Base-by-base conservation (phyloP, 2,113 vertebrate species). In the Suncus etruscus region DNA sequence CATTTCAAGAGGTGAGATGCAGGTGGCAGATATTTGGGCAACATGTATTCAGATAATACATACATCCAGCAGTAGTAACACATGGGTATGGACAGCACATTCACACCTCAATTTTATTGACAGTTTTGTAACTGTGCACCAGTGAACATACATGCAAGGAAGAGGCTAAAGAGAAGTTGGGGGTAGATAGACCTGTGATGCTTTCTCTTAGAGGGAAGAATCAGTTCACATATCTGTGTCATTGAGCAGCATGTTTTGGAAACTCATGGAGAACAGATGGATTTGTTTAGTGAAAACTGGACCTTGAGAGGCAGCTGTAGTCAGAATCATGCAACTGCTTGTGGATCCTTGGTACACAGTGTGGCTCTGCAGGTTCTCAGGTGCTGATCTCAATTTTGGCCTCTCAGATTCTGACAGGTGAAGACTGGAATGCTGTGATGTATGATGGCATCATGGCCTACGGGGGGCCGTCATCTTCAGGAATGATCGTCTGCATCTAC, bases 361-460 rank as follows among this genome's bases (percentile, higher is more conserved):
- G 61, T 2, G 77, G 58, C 54, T 1, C 11, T 24, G 81, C 69
- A 70, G 14, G 16, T 54, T 1, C 15, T 18, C 14, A 1, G 51
- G 24, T 82, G 39, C 94, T 74, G 87, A 95, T 6, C 31, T 27
- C 0, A 48, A 24, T 91, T 74, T 25, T 15, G 91, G 1, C 32
- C 95, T 95, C 93, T 95, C 79, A 99, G 99, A 99, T 99, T 93
- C 97, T 99, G 73, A 99, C 99, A 22, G 99, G 99, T 58, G 99
- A 99, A 97, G 99, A 99, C 96, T 99, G 99, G 99, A 99, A 99
- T 54, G 98, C 98, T 20, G 99, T 99, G 63, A 99, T 99, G 99
- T 99, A 99, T 0, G 99, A 99, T 11, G 99, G 99, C 78, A 99
- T 99, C 93, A 99, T 99, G 99, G 99, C 99, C 0, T 99, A 99